Percentiles rank a stretch among this genome's conserved stretches.
These are phyloP conservation scores for Lacerta viridis DNA, from an alignment of 2,797 vertebrate genomes.

Conservation along the genomic window DNA sequence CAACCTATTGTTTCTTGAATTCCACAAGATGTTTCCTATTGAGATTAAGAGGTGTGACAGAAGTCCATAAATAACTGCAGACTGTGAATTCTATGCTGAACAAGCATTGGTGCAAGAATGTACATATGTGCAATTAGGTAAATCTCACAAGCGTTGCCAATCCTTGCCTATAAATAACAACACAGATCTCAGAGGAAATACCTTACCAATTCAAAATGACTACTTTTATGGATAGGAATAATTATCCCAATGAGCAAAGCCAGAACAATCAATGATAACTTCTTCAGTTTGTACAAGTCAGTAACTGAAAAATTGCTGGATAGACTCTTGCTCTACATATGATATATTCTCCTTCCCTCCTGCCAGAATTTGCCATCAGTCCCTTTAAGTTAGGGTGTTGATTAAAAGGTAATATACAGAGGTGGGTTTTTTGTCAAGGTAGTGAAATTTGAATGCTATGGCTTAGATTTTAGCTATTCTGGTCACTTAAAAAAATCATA, in stretches of 20 bases:
- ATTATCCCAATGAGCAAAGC: rapidly evolving
- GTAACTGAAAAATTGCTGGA: constrained; percentile 25
- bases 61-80: constrained; percentile 29
- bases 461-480: constrained; percentile 67
- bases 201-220: not conserved
- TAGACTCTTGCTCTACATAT: not conserved
- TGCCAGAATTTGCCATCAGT: constrained; percentile 41
- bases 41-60: not conserved
- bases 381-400: constrained; percentile 54
- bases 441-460: constrained; percentile 67
- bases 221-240: constrained; percentile 26
- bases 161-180: constrained; percentile 2
- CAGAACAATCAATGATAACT: constrained; percentile 7
- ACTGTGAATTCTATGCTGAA: constrained; percentile 46
- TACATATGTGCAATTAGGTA: not conserved
- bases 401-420: constrained; percentile 63
- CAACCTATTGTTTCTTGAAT: rapidly evolving
- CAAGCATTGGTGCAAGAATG: constrained; percentile 25
- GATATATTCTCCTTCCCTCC: not conserved
- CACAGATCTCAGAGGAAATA: not conserved
- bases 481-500: constrained; percentile 58
- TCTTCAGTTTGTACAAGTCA: constrained; percentile 29
- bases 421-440: constrained; percentile 43
- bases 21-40: not conserved
- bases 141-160: not conserved